These are phyloP conservation scores for Bungarus multicinctus DNA, from an alignment of 2,113 vertebrate genomes.

Conservation along the genomic window DNA sequence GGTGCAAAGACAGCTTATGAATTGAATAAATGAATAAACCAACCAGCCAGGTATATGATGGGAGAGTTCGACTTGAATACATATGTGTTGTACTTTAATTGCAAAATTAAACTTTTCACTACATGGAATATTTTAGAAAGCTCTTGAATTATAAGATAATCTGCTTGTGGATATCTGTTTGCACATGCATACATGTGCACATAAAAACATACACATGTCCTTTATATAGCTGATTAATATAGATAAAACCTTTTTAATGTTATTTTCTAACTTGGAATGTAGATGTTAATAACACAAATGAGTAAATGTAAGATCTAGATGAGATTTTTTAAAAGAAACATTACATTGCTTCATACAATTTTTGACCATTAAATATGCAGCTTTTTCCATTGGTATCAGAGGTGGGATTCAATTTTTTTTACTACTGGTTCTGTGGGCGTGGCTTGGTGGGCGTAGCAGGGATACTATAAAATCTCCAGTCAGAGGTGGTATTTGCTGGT, in stretches of 20 bases:
- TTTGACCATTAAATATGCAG: background rate
- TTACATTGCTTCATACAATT: background rate
- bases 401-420: no score
- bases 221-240: background rate
- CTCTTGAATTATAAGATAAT: background rate
- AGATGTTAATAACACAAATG: background rate
- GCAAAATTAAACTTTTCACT: background rate
- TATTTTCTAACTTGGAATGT: background rate
- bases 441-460: no score
- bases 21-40: background rate
- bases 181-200: background rate
- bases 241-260: background rate
- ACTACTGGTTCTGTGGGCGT: no score
- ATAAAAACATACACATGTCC: background rate
- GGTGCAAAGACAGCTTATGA: background rate
- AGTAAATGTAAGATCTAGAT: background rate
- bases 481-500: no score
- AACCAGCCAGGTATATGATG: background rate
- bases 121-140: background rate
- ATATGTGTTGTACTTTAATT: background rate
- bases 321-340: background rate
- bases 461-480: no score
- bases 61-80: background rate
- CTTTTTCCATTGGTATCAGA: background rate
- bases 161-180: background rate